Evolutionary conservation across 1,140 invertebrate genomes (phyloP).

Genomic region (Drosophila chauvacae): DNA sequence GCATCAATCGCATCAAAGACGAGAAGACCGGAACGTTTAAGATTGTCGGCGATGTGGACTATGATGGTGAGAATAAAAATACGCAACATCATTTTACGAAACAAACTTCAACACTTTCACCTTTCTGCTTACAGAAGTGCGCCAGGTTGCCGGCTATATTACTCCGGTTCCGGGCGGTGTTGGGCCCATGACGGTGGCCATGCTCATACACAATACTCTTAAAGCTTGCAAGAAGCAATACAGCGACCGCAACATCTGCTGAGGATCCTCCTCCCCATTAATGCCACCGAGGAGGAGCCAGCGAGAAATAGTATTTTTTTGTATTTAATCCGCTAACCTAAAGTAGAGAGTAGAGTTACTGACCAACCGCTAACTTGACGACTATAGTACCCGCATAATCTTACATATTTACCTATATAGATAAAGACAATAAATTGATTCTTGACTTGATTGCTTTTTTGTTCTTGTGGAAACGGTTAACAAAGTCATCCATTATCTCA

Average conservation of each 20-base stretch:
- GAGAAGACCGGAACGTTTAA: conserved; percentile 88
- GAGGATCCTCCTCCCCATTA: background rate
- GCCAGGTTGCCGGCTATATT: conserved; percentile 91
- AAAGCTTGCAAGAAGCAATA: conserved; percentile 87
- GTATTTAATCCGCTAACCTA: conserved; percentile 52
- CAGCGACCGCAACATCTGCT: background rate
- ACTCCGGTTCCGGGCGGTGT: conserved; percentile 95
- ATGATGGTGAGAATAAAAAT: conserved; percentile 86
- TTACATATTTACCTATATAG: conserved; percentile 11
- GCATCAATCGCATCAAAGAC: conserved; percentile 90
- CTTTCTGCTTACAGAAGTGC: conserved; percentile 87
- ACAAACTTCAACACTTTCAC: background rate
- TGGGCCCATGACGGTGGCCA: conserved; percentile 95
- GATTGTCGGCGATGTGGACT: conserved; percentile 96
- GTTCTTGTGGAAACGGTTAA: background rate
- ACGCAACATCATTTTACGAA: background rate
- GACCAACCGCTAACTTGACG: conserved; percentile 30
- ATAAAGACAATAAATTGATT: conserved; percentile 16
- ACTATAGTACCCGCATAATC: conserved; percentile 19
- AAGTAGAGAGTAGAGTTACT: conserved; percentile 34
- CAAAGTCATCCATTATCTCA: background rate
- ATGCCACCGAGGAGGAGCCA: too few species aligned
- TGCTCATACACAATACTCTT: conserved; percentile 94
- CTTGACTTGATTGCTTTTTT: background rate
- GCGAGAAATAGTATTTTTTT: conserved; percentile 64